phyloP scores from a whole-genome alignment of 2,113 vertebrate genomes.

The Pseudorectes ferrugineus region DNA sequence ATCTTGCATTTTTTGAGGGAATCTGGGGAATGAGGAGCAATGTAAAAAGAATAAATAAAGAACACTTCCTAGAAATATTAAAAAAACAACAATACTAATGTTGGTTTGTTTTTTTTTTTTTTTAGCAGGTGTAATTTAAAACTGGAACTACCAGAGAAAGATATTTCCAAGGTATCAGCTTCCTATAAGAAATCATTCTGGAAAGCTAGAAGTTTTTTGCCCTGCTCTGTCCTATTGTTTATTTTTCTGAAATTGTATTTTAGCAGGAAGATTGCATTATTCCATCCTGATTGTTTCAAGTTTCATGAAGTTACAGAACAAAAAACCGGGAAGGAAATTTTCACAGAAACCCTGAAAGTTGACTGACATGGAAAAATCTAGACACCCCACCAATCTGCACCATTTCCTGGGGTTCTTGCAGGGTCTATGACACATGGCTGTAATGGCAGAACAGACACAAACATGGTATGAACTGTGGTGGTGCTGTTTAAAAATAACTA shows the following conservation, averaged over 20 bases:
- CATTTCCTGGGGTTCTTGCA: background rate
- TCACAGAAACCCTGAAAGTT: background rate
- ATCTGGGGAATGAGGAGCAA: background rate
- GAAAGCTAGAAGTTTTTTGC: background rate
- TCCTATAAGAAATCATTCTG: background rate
- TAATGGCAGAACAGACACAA: background rate
- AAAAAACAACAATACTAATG: background rate
- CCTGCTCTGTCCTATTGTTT: background rate
- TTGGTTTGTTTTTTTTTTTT: background rate
- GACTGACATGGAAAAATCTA: background rate
- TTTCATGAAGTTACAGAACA: background rate
- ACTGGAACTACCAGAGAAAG: background rate
- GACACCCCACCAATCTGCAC: background rate
- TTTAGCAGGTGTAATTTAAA: background rate
- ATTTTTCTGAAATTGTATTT: background rate
- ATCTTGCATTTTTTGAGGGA: background rate
- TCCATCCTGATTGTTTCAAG: background rate
- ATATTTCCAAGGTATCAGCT: background rate
- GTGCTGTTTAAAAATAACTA: background rate
- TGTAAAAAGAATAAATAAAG: background rate
- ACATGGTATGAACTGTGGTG: background rate
- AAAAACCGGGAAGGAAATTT: background rate
- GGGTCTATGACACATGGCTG: background rate
- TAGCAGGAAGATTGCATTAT: background rate
- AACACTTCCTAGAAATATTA: background rate